A percentile compares a stretch with the other conserved stretches of the same genome.
These are phyloP conservation scores for Cyrtonyx montezumae DNA, from an alignment of 2,113 vertebrate genomes.

Conservation along the genomic window DNA sequence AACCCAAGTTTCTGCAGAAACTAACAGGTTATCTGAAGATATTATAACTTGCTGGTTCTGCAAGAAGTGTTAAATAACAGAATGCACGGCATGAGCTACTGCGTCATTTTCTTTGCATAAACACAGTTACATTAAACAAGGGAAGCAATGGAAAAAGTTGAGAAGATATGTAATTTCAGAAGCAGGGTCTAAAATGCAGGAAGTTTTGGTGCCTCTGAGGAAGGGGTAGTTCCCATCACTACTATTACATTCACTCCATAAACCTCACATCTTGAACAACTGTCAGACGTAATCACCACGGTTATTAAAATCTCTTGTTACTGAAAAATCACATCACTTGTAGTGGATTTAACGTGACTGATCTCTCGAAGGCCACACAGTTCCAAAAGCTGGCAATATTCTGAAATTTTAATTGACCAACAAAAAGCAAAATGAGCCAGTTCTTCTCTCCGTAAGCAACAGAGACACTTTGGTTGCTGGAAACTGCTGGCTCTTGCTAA, in stretches of 20 bases:
- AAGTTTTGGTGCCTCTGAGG: not conserved
- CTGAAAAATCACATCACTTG: not conserved
- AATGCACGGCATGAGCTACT: not conserved
- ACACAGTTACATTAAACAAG: not conserved
- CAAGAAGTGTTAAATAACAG: not conserved
- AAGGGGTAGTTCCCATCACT: not conserved
- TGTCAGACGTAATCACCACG: not conserved
- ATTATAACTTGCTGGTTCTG: not conserved
- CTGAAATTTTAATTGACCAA: not conserved
- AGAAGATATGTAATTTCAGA: not conserved
- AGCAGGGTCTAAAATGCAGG: not conserved
- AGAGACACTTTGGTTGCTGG: not conserved
- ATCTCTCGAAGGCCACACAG: not conserved
- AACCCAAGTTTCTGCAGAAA: not conserved
- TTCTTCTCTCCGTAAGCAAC: not conserved
- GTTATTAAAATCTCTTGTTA: constrained; percentile 9
- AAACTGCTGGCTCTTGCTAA: not conserved
- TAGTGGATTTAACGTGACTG: not conserved
- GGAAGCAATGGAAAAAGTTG: not conserved
- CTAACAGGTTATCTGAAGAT: not conserved
- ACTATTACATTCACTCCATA: not conserved
- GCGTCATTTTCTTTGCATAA: not conserved
- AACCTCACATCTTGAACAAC: not conserved
- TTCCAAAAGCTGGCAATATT: not conserved
- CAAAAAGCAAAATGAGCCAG: not conserved